Percentiles rank a stretch among this genome's conserved stretches.
Conservation (phyloP, 2,113 vertebrate genomes). For the Cochlearius cochlearius region DNA sequence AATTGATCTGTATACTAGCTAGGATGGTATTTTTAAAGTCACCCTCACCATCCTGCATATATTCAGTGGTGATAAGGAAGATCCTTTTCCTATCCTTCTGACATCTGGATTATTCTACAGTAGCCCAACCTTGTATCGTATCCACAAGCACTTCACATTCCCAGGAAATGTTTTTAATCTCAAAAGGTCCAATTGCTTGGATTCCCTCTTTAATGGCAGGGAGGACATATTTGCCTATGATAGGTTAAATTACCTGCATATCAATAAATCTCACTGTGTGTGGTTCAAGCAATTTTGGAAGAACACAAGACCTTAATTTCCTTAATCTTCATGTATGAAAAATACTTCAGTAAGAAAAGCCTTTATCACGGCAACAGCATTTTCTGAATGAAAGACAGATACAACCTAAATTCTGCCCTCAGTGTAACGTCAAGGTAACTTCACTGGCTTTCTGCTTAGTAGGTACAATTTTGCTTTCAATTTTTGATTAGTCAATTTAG, state of each 20-base stretch:
- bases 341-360: background rate
- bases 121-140: background rate
- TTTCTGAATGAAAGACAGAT: background rate
- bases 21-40: background rate
- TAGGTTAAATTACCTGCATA: background rate
- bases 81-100: background rate
- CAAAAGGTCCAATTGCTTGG: background rate
- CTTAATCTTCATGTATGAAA: background rate
- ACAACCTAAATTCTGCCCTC: background rate
- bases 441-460: background rate
- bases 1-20: background rate
- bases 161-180: slow-evolving; percentile 2
- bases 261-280: fast-evolving
- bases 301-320: background rate
- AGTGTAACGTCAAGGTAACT: background rate
- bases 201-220: background rate
- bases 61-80: background rate
- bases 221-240: background rate
- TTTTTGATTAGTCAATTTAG: background rate
- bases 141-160: background rate
- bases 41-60: background rate
- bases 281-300: background rate
- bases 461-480: background rate
- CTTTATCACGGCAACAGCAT: background rate
- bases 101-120: background rate